Base-by-base conservation (phyloP, 2,113 vertebrate species). In the Bufo bufo region DNA sequence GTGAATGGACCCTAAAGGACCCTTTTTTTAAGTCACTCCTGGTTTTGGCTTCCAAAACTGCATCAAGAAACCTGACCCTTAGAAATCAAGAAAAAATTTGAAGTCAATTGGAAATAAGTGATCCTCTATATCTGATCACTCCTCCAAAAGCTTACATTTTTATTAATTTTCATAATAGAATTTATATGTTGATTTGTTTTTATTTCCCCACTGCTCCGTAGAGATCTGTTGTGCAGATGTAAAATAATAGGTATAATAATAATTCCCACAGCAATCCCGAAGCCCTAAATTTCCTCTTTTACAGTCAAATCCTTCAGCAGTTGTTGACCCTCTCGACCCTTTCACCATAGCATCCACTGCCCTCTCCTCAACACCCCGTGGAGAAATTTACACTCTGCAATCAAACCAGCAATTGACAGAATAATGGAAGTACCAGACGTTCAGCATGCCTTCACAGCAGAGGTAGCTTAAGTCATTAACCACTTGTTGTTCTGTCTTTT, bases 331-430 rank as follows among this genome's bases (percentile, higher is more conserved):
- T 19, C 14, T 47, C 43, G 80, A 88, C 80, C 87, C 43, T 50
- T 54, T 58, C 80, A 56, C 71, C 66, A 59, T 77, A 83, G 58
- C 54, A 61, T 84, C 56, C n/a, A 82, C 87, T 63, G 58, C 69
- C 80, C 80, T 74, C 71, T 58, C 54, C 56, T 49, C 50, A 59
- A 54, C 66, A 75, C 52, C 86, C 86, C 33, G 69, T 61, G 66
- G 86, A 72, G 78, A 74, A 74, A 49, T 87, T 82, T 82, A 87
- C 86, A 75, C 86, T 50, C 65, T 61, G 86, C 86, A 87, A 87
- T 87, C 78, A 87, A 82, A 87, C 86, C 75, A 47, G 50, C 65
- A 47, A 82, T 59, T 82, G 65, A 74, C 66, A 75, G 43, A 63
- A 61, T 87, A 87, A 87, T 87, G 79, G 66, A 72, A 82, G 66